A percentile compares a stretch with the other conserved stretches of the same genome.
Evolutionary conservation across 2,113 vertebrate genomes (phyloP).

Genomic region (Pseudopipra pipra): DNA sequence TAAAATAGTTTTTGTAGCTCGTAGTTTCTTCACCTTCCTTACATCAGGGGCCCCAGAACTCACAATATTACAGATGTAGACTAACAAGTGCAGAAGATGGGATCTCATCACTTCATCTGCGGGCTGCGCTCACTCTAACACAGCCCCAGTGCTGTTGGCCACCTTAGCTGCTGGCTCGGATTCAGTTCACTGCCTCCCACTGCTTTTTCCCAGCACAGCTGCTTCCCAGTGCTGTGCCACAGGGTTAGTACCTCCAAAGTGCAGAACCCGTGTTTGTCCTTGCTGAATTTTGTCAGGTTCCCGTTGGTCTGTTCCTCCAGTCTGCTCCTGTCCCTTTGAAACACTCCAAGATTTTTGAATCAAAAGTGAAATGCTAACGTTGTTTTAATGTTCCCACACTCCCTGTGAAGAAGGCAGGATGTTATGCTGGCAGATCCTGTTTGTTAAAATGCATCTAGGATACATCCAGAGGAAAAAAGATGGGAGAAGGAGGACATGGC

Average conservation of each 20-base stretch:
- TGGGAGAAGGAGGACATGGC: rapidly evolving
- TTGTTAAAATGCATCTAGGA: not conserved
- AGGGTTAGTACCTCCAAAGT: not conserved
- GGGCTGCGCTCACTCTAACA: too few relatives aligned
- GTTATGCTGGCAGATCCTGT: not conserved
- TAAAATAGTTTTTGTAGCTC: not conserved
- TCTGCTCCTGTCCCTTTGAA: not conserved
- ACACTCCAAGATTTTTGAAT: not conserved
- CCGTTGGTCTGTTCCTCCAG: not conserved
- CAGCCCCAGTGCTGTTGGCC: not conserved
- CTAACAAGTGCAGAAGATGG: not conserved
- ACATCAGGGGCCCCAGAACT: not conserved
- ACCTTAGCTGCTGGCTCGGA: not conserved
- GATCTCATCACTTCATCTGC: not conserved
- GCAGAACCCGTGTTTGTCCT: not conserved
- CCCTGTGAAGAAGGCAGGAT: not conserved
- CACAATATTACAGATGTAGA: not conserved
- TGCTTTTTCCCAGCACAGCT: rapidly evolving
- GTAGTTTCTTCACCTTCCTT: not conserved
- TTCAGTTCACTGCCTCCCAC: not conserved
- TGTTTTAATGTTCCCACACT: not conserved
- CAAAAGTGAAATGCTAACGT: not conserved
- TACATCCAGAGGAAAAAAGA: not conserved
- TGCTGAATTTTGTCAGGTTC: not conserved
- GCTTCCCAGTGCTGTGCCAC: not conserved